Evolutionary conservation across 2,113 vertebrate genomes (phyloP), one percentile per base, ranked within the genome.

Genomic region (rat (Rattus norvegicus)): DNA sequence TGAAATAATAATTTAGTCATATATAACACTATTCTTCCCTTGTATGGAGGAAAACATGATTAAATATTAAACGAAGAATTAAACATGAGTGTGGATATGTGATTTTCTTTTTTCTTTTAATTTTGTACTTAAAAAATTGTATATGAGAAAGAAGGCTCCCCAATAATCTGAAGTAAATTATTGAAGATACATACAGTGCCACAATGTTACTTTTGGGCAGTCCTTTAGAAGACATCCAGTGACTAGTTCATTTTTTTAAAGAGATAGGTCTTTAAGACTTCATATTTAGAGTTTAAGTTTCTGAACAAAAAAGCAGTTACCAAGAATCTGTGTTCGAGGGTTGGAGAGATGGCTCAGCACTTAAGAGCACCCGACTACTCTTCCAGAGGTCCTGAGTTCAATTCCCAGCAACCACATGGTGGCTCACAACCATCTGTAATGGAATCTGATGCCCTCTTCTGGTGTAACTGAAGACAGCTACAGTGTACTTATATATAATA

Each of bases 31-130:
- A 33, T 85, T 88, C 19, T 86, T 77, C 17, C 61, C 24, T 92
- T 54, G 30, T 22, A 56, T 30, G 8, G 36, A 92, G 16, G 43
- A 36, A 19, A 0, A 20, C 17, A 65, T 17, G 28, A 22, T 81
- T 56, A 19, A 77, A 84, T 84, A 73, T 88, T 92, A 93, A 79
- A 90, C 17, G 92, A 90, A 93, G 39, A n/a, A 52, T 49, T 85
- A 67, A 75, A 75, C 10, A 72, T 10, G 24, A 19, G 2, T 0
- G 3, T 7, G 1, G 36, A 61, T 56, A 10, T 77, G 16, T 70
- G 10, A 83, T 30, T 65, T 3, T 90, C 47, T 92, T 33, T 1
- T 65, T 73, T 92, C 28, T 1, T 65, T 73, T 39, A 73, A 73
- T 39, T 73, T 73, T 73, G 56, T 30, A 39, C 36, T 12, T 47